phyloP scores from a whole-genome alignment of 1,140 invertebrate species.

The Drosophila lini region DNA sequence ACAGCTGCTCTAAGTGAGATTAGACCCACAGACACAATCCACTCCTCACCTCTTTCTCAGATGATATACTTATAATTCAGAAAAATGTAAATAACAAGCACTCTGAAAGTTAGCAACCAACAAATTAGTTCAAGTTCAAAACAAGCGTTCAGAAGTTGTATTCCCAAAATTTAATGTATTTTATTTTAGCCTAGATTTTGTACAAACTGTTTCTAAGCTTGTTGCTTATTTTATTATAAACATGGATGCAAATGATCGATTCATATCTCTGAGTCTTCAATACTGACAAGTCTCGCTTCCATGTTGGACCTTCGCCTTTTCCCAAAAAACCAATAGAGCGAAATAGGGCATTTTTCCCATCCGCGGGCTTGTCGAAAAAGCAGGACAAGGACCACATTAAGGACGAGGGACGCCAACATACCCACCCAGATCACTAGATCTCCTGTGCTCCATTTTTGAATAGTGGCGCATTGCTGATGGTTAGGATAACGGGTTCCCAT shows the following conservation, averaged over 20 bases:
- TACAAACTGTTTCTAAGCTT: neutral
- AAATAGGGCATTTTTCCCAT: neutral
- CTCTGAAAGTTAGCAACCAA: too few relatives aligned
- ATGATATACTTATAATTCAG: too few relatives aligned
- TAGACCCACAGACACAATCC: neutral
- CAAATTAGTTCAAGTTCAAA: neutral
- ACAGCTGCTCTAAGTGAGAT: neutral
- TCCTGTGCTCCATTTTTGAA: conserved; percentile 1
- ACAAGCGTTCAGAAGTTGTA: too few relatives aligned
- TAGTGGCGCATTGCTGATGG: neutral
- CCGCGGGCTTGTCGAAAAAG: neutral
- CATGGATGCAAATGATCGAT: neutral
- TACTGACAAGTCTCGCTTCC: conserved; percentile 3
- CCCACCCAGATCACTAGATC: neutral
- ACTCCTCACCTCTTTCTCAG: neutral
- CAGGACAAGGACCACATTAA: conserved; percentile 5
- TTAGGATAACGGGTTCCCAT: neutral
- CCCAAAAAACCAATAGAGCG: neutral
- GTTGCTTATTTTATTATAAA: too few relatives aligned
- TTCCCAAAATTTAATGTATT: neutral
- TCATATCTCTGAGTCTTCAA: conserved; percentile 8
- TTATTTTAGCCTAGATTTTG: neutral
- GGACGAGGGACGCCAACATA: neutral
- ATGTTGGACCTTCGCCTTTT: neutral
- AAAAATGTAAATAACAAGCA: too few relatives aligned